phyloP scores from a whole-genome alignment of 2,113 vertebrate genomes.

The Colossoma macropomum region DNA sequence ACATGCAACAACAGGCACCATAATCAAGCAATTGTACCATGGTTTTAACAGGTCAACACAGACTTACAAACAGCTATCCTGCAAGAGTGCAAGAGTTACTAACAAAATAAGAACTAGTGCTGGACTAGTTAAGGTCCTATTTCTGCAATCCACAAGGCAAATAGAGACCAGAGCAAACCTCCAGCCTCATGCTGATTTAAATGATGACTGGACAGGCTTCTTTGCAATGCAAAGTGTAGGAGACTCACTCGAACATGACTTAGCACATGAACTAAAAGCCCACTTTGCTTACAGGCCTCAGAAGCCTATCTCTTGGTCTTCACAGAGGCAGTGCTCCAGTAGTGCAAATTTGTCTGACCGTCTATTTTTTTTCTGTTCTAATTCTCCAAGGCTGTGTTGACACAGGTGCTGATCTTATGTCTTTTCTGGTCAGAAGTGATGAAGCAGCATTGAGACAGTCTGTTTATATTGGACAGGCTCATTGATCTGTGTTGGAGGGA shows the following conservation, averaged over 20 bases:
- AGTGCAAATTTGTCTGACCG: background rate
- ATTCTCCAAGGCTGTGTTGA: conserved; percentile 33
- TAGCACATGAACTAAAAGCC: background rate
- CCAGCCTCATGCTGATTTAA: background rate
- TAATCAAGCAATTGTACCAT: background rate
- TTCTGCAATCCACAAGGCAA: background rate
- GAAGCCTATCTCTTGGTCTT: background rate
- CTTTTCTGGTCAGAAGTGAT: conserved; percentile 35
- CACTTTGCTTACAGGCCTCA: background rate
- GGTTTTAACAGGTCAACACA: too few relatives aligned
- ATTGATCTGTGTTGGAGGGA: conserved; percentile 8
- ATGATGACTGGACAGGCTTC: background rate
- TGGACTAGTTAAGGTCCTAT: background rate
- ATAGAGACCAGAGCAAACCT: background rate
- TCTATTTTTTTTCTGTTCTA: background rate
- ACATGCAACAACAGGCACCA: background rate
- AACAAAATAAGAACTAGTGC: too few relatives aligned
- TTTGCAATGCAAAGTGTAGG: conserved; percentile 33
- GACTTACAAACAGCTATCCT: too few relatives aligned
- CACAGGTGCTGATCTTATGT: conserved; percentile 40
- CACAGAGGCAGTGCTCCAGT: background rate
- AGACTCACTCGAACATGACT: background rate
- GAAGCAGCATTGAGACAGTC: conserved; percentile 1
- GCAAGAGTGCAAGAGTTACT: too few relatives aligned
- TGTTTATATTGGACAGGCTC: conserved; percentile 37